Evolutionary conservation across 2,797 vertebrate genomes (phyloP).

Genomic region (Coregonus ussuriensis): DNA sequence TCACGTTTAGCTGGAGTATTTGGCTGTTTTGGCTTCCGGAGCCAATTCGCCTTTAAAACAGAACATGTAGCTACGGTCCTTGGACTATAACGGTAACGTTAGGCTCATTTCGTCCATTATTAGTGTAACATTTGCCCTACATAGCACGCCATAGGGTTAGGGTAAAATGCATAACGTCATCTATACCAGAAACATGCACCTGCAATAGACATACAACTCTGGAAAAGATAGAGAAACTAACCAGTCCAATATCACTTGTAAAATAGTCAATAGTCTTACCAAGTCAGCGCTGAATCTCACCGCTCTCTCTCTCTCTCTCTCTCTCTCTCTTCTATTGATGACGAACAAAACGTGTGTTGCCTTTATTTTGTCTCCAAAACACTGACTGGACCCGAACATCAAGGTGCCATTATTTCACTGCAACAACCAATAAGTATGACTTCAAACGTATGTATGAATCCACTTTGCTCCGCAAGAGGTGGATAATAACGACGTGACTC

Average conservation of each 20-base stretch:
- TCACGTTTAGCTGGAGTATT: too few species aligned
- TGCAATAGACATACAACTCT: background rate
- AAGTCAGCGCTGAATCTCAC: background rate
- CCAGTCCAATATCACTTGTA: background rate
- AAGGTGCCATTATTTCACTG: constrained; percentile 49
- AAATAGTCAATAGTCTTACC: background rate
- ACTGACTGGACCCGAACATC: constrained; percentile 20
- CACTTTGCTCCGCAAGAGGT: background rate
- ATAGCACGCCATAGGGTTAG: too few species aligned
- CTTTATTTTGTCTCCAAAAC: background rate
- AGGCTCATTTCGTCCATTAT: too few species aligned
- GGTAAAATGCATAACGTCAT: background rate
- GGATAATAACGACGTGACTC: background rate
- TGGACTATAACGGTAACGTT: too few species aligned
- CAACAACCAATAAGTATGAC: background rate
- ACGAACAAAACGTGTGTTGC: constrained; percentile 8
- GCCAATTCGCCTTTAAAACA: too few species aligned
- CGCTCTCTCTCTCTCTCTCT: too few species aligned
- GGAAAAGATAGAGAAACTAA: background rate
- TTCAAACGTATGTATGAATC: background rate
- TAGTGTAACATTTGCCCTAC: too few species aligned
- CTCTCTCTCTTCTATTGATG: constrained; percentile 32
- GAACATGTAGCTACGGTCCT: too few species aligned
- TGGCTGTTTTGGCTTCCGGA: too few species aligned
- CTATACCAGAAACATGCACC: background rate